Percentiles rank a stretch among this genome's conserved stretches.
Evolutionary conservation across 2,797 vertebrate species (phyloP).

Genomic region (Acanthurus leucopareius): DNA sequence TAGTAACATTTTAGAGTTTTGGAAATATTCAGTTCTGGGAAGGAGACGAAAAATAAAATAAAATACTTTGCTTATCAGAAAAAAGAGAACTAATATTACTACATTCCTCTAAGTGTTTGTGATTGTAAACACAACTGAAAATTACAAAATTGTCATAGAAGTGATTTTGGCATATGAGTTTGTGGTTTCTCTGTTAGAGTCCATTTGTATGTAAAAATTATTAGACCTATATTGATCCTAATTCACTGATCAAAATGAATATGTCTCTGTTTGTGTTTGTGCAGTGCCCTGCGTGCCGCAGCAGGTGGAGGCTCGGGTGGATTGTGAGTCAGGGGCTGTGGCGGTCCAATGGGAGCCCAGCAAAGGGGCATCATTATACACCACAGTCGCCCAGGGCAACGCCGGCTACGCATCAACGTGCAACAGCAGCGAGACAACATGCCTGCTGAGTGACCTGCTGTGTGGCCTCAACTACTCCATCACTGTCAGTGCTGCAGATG

Average conservation of each 20-base stretch:
- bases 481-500: constrained; percentile 73
- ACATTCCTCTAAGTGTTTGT: background rate
- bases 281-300: constrained; percentile 83
- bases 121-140: background rate
- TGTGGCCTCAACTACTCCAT: constrained; percentile 83
- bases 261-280: constrained; percentile 11
- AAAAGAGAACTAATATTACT: background rate
- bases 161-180: background rate
- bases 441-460: constrained; percentile 71
- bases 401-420: constrained; percentile 71
- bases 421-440: constrained; percentile 71
- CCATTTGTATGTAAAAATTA: background rate
- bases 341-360: constrained; percentile 82
- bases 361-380: constrained; percentile 78
- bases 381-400: constrained; percentile 66
- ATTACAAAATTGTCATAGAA: background rate
- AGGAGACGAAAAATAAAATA: no score
- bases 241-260: background rate
- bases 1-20: no score
- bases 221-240: background rate
- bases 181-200: background rate
- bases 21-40: no score
- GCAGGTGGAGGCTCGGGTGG: constrained; percentile 62
- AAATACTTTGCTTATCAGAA: no score
- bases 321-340: constrained; percentile 75